phyloP scores from a whole-genome alignment of 2,797 vertebrate species.

The Myoxocephalus aenaeus region DNA sequence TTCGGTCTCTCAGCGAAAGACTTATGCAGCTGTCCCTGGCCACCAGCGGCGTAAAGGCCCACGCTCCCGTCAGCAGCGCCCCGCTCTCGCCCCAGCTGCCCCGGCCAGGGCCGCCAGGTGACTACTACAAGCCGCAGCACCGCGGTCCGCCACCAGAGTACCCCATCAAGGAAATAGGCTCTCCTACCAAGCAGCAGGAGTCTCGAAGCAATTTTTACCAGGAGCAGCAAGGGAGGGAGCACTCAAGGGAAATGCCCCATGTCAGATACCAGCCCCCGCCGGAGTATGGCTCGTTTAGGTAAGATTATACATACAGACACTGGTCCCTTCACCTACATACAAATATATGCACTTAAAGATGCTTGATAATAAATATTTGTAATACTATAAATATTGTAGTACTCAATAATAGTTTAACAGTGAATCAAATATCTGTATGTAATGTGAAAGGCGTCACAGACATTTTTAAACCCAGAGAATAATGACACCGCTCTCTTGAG shows the following conservation, averaged over 20 bases:
- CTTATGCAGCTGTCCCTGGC: conserved; percentile 98
- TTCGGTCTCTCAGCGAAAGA: conserved; percentile 95
- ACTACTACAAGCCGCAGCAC: conserved; percentile 93
- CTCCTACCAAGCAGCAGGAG: conserved; percentile 89
- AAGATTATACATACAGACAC: conserved; percentile 31
- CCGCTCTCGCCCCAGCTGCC: conserved; percentile 91
- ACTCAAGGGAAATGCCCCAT: conserved; percentile 90
- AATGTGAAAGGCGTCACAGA: not conserved
- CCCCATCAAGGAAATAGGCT: conserved; percentile 91
- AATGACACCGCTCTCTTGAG: not conserved
- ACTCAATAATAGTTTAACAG: not conserved
- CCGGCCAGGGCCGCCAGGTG: conserved; percentile 84
- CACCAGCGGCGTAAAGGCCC: conserved; percentile 96
- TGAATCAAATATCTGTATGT: not conserved
- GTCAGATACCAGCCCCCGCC: conserved; percentile 97
- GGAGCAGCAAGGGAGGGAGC: conserved; percentile 90
- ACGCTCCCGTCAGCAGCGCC: conserved; percentile 91
- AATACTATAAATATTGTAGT: no score
- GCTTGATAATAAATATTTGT: not conserved
- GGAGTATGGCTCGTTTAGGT: conserved; percentile 97
- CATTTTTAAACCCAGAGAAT: not conserved
- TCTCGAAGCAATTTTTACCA: conserved; percentile 88
- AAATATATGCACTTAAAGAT: not conserved
- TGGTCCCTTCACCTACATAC: not conserved
- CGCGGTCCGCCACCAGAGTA: conserved; percentile 97